phyloP scores from a whole-genome alignment of 2,888 invertebrate genomes.

The Amorpha juglandis region DNA sequence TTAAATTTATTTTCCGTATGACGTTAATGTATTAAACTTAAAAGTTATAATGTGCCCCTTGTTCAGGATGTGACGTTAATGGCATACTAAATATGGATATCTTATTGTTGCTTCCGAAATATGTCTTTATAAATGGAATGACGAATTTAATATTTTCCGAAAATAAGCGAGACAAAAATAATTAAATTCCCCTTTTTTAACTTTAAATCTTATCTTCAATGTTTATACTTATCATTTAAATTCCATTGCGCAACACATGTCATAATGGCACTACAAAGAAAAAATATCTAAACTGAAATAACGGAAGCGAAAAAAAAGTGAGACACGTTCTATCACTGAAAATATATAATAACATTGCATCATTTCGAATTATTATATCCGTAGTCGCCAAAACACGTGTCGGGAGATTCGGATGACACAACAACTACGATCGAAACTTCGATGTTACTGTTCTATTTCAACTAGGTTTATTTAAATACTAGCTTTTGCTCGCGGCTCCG shows the following conservation, averaged over 20 bases:
- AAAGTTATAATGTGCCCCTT: constrained; percentile 32
- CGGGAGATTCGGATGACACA: background rate
- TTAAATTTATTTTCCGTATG: constrained; percentile 49
- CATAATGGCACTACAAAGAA: too few relatives aligned
- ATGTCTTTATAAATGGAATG: background rate
- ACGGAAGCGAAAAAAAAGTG: too few relatives aligned
- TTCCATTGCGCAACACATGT: too few relatives aligned
- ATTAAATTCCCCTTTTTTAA: too few relatives aligned
- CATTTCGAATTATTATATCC: background rate
- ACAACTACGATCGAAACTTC: background rate
- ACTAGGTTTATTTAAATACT: background rate
- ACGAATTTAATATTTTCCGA: background rate
- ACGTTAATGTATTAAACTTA: constrained; percentile 46
- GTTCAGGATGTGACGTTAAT: constrained; percentile 31
- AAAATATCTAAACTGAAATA: too few relatives aligned
- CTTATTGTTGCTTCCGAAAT: constrained; percentile 9
- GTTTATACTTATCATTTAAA: too few relatives aligned
- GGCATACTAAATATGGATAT: constrained; percentile 29
- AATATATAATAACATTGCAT: background rate
- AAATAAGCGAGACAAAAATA: background rate
- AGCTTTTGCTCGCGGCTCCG: too few relatives aligned
- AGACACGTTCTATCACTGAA: too few relatives aligned
- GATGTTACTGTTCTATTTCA: background rate
- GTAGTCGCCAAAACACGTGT: background rate
- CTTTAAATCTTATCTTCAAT: too few relatives aligned